Evolutionary conservation across 2,888 invertebrate species (phyloP), one percentile per base, ranked within the genome.

Genomic region (Agrenia bidenticulata): DNA sequence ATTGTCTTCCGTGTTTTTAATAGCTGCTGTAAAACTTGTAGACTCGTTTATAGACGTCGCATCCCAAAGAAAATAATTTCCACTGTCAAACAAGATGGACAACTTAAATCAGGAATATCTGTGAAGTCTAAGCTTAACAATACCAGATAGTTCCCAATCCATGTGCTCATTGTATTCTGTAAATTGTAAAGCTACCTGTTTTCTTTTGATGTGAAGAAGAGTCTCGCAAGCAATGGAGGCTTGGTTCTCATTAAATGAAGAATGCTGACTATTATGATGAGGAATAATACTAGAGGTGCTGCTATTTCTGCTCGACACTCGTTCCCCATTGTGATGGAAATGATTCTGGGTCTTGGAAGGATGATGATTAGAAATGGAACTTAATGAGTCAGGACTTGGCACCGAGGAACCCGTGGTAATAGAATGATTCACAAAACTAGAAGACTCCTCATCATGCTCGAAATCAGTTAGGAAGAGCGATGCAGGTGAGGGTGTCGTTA

Each of bases 371-470:
- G 66, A 61, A 55, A 63, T 61, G 23, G 72, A 73, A 54, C 67
- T 64, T 49, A 73, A 65, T 41, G 72, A 72, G 61, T 73, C 73
- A 4, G 73, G 71, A 59, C 73, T 73, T 27, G 73, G 70, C 26
- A 64, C 41, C 7, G 68, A 68, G 41, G 72, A 72, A 27, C 24
- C 21, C 15, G n/a, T 19, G 9, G 66, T 61, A n/a, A n/a, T n/a
- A 50, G 63, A 72, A 55, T 66, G 68, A 61, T 72, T 68, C 17
- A 67, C 61, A 39, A 69, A 62, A 63, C 67, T 66, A 64, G 72
- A 66, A 61, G 66, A 68, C 64, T 73, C 62, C 45, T 73, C 70
- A 62, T 72, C 73, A 50, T 62, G 68, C 37, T 73, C 73, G 55
- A 61, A 60, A 13, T 64, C 61, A 58, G 64, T 21, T 64, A 64